A percentile compares a stretch with the other conserved stretches of the same genome.
These are phyloP conservation scores for Zingel zingel DNA, from an alignment of 2,113 vertebrate species.

Conservation along the genomic window DNA sequence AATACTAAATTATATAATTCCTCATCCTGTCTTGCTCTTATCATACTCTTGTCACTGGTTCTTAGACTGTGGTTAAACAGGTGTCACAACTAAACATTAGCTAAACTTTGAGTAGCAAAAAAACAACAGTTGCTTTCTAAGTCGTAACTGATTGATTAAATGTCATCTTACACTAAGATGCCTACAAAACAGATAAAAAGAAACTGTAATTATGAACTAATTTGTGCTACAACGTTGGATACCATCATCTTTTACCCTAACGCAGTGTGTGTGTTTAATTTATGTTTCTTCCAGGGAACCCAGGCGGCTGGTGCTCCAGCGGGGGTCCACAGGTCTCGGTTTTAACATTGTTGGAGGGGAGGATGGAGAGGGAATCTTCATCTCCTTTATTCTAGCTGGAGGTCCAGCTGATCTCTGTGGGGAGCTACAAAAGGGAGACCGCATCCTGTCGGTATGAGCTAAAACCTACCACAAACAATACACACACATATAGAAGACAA, in stretches of 20 bases:
- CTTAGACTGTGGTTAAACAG: neutral
- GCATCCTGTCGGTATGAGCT: constrained; percentile 92
- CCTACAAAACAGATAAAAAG: neutral
- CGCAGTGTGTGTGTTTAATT: neutral
- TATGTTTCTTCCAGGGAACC: constrained; percentile 86
- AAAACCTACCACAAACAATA: neutral
- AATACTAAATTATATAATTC: neutral
- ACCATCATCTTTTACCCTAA: neutral
- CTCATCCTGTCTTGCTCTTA: neutral
- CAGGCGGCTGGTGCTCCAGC: constrained; percentile 92
- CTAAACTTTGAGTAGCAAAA: neutral
- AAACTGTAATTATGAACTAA: neutral
- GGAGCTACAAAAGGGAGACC: constrained; percentile 96
- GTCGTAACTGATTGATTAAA: neutral
- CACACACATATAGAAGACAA: neutral
- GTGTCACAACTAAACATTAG: too few species aligned
- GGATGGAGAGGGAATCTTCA: constrained; percentile 98
- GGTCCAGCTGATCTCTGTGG: constrained; percentile 97
- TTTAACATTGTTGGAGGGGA: constrained; percentile 99
- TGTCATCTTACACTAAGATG: neutral
- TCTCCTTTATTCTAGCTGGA: constrained; percentile 97
- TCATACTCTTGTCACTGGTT: neutral
- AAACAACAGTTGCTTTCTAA: neutral
- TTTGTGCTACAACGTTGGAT: neutral
- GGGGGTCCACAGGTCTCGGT: constrained; percentile 95